Base-by-base conservation (phyloP, 2,113 vertebrate species). In the Pangasianodon gigas region DNA sequence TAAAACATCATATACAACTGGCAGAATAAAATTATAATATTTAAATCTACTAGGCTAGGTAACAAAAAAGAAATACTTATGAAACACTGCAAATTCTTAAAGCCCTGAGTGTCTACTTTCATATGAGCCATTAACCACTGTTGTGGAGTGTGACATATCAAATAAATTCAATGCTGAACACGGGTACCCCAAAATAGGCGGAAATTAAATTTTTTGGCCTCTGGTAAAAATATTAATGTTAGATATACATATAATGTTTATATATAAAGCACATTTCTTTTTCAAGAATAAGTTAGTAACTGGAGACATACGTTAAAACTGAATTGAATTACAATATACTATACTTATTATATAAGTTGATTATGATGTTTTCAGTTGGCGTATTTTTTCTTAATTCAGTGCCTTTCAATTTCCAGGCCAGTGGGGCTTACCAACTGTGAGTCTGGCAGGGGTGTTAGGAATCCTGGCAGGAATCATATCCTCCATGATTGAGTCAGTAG, bases 401-500 rank as follows among this genome's bases (percentile, higher is more conserved):
- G 26, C 26, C 60, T 74, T 24, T 65, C 3, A n/a, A 81, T 16
- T 67, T n/a, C 41, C 92, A 99, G 98, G 98, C 56, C 98, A 99
- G 92, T 99, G 98, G 98, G 98, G 98, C 26, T 3, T 93, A 67
- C 98, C 98, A 6, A 98, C 98, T 0, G 93, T 99, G 92, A 99
- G 97, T 92, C 92, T 97, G 62, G 98, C 97, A 0, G 98, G 98
- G 16, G 97, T 98, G 89, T 97, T 99, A 3, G 98, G 98, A 74
- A 97, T 99, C 93, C 91, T 98, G 2, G 98, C 98, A 0, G 98
- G 98, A 1, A 97, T 99, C 71, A 96, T 98, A 65, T 97, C 98
- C 60, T 99, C 98, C 85, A 98, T 99, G 97, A 95, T 99, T 89
- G 98, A 99, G 91, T 99, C 98, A 0, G 95, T 99, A 46, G 98